phyloP scores from a whole-genome alignment of 2,113 vertebrate genomes.

The Notothenia coriiceps region DNA sequence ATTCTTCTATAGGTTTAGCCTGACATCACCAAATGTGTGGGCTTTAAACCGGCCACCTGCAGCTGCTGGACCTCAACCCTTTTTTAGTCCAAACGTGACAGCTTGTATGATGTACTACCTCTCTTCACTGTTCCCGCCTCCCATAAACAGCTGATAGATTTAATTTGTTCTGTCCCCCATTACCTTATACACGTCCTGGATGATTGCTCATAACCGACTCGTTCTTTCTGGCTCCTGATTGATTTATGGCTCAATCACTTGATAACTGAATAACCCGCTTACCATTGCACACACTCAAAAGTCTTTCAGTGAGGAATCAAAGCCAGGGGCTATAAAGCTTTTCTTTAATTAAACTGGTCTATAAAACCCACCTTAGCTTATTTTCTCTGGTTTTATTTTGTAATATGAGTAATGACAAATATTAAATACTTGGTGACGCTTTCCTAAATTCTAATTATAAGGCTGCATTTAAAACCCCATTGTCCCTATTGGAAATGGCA shows the following conservation, averaged over 20 bases:
- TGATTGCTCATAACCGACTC: constrained; percentile 55
- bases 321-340: constrained; percentile 30
- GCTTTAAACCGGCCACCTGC: background rate
- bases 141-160: constrained; percentile 78
- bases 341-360: constrained; percentile 51
- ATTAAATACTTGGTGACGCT: background rate
- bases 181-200: constrained; percentile 58
- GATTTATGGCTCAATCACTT: constrained; percentile 75
- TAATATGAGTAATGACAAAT: background rate
- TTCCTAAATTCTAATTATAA: background rate
- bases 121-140: constrained; percentile 28
- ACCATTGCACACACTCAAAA: constrained; percentile 48
- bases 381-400: background rate
- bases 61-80: background rate
- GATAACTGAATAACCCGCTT: constrained; percentile 53
- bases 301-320: constrained; percentile 58
- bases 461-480: background rate
- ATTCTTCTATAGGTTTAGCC: background rate
- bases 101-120: constrained; percentile 65
- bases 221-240: constrained; percentile 34
- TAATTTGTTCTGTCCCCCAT: constrained; percentile 78
- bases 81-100: constrained; percentile 29
- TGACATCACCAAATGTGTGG: background rate
- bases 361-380: constrained; percentile 21
- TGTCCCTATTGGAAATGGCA: background rate